phyloP scores from a whole-genome alignment of 2,888 invertebrate species.

The Byasa hedistus region DNA sequence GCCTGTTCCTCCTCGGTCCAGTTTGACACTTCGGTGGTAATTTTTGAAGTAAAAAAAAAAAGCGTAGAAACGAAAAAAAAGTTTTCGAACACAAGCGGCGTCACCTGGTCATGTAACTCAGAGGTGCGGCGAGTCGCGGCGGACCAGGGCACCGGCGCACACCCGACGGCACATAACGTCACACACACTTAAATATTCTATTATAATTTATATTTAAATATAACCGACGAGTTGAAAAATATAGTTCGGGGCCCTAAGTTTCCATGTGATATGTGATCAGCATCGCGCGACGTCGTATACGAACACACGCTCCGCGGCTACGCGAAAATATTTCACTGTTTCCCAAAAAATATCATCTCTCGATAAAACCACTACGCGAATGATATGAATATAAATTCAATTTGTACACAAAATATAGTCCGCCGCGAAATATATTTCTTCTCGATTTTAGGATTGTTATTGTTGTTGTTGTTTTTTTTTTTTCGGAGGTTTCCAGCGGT shows the following conservation, averaged over 20 bases:
- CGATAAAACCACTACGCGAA: conserved; percentile 53
- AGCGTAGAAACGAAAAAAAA: conserved; percentile 60
- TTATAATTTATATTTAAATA: conserved; percentile 35
- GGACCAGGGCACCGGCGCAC: conserved; percentile 64
- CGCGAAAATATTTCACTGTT: conserved; percentile 56
- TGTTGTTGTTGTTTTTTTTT: conserved; percentile 47
- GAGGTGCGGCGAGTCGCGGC: conserved; percentile 61
- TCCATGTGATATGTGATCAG: conserved; percentile 74
- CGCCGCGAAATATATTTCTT: conserved; percentile 60
- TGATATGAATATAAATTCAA: conserved; percentile 66
- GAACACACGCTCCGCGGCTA: conserved; percentile 31
- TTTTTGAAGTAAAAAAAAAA: conserved; percentile 53
- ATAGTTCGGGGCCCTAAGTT: conserved; percentile 76
- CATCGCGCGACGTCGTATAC: conserved; percentile 46
- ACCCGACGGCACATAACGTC: conserved; percentile 69
- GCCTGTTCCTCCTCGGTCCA: conserved; percentile 77
- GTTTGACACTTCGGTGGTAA: conserved; percentile 79
- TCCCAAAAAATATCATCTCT: conserved; percentile 60
- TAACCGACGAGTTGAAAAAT: conserved; percentile 45
- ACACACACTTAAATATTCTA: conserved; percentile 65
- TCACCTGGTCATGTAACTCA: conserved; percentile 69
- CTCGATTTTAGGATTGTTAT: conserved; percentile 36
- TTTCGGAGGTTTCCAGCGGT: conserved; percentile 72
- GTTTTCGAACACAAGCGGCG: conserved; percentile 57
- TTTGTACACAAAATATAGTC: conserved; percentile 67